phyloP scores from a whole-genome alignment of 2,888 invertebrate species.

The Clistopyga incitator region DNA sequence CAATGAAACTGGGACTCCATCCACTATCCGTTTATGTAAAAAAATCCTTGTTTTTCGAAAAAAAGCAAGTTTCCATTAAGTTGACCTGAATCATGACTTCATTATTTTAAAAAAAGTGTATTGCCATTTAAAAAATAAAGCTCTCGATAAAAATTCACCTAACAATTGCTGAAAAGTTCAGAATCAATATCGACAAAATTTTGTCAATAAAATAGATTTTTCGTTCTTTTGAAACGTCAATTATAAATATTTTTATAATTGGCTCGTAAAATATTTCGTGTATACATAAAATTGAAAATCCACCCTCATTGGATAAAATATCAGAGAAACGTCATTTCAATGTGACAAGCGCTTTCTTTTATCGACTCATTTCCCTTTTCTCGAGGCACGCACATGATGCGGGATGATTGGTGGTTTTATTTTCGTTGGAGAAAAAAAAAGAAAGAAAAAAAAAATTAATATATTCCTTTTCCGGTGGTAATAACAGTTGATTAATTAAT shows the following conservation, averaged over 20 bases:
- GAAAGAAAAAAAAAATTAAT: neutral
- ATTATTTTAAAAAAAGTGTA: neutral
- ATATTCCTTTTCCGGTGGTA: neutral
- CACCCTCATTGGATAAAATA: neutral
- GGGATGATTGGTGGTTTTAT: conserved; percentile 19
- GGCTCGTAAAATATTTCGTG: neutral
- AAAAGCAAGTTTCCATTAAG: neutral
- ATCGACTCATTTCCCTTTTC: neutral
- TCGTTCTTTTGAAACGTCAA: neutral
- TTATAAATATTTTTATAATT: neutral
- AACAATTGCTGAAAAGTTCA: too few relatives aligned
- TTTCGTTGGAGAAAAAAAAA: neutral
- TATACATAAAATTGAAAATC: neutral
- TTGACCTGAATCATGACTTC: neutral
- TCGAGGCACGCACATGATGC: conserved; percentile 16
- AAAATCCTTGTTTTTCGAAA: neutral
- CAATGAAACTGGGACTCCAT: neutral
- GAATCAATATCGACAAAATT: too few relatives aligned
- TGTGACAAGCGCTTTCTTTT: neutral
- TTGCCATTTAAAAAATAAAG: neutral
- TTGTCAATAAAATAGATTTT: too few relatives aligned
- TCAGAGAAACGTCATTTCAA: neutral
- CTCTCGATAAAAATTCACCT: too few relatives aligned
- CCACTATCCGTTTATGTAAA: neutral
- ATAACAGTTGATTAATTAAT: conserved; percentile 13